Base-by-base conservation (phyloP, 1,140 invertebrate genomes). In the Brachionus angularis region DNA sequence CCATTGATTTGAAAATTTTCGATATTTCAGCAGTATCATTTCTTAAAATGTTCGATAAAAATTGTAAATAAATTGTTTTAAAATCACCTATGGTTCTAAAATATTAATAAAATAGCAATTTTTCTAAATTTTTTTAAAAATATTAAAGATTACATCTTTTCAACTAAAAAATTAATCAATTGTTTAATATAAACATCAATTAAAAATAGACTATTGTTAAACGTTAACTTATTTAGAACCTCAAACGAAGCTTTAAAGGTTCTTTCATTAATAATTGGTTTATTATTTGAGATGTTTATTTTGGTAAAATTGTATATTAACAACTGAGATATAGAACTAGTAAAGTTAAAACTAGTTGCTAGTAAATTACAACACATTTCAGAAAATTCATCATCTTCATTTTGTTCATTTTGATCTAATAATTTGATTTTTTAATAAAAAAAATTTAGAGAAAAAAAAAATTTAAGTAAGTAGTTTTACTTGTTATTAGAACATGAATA, bases 1-100 rank as follows among this genome's bases (percentile, higher is more conserved):
- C 53, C 53, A 58, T 58, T 23, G 53, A 42, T 58, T 58, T 58
- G n/a, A 58, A 58, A 36, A 58, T 58, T 58, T 58, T 58, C 12
- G 53, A 25, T 0, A 58, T 16, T 36, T 58, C 53, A 12, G 31
- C 1, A 12, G 23, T 23, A 39, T 58, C 53, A 58, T 58, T 58
- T 12, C 53, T 36, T 23, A 58, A 39, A 25, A 58, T 58, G 16
- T 58, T 58, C 25, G 53, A 58, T 39, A 58, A 58, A 58, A 58
- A 58, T 25, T 58, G 53, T 25, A 58, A 58, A 39, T 58, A 58
- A 21, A 39, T 39, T 23, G 53, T 31, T 12, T 21, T 27, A 10
- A 58, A 18, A 25, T 58, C 53, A 23, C 33, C 36, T 36, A 5
- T 27, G 0, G 23, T 39, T 14, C 53, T 58, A 36, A 14, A 39